A percentile compares a stretch with the other conserved stretches of the same genome.
Evolutionary conservation across 2,888 invertebrate genomes (phyloP).

Genomic region (Papilio protenor): DNA sequence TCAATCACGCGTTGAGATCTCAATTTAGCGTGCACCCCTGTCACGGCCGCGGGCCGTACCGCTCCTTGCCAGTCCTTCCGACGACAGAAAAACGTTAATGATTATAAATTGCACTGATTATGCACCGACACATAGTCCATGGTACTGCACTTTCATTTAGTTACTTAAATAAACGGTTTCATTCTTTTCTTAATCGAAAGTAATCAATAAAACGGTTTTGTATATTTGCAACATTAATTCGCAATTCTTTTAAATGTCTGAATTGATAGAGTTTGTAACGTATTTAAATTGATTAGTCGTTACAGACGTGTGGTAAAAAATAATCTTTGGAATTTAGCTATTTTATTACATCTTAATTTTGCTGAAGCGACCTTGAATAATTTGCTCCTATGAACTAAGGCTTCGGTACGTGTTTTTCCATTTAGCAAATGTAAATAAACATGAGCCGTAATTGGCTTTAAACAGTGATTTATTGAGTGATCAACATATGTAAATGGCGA

Average conservation of each 20-base stretch:
- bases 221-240: background rate
- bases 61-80: conserved; percentile 55
- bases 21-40: conserved; percentile 76
- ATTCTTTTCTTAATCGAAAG: conserved; percentile 48
- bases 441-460: conserved; percentile 29
- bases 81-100: conserved; percentile 72
- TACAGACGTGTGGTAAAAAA: conserved; percentile 10
- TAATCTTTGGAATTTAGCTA: background rate
- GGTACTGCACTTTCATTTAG: conserved; percentile 64
- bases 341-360: background rate
- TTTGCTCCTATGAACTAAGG: conserved; percentile 23
- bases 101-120: conserved; percentile 79
- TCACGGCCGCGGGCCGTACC: conserved; percentile 52
- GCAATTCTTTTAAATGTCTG: background rate
- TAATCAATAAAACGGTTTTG: conserved; percentile 23
- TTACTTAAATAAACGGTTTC: conserved; percentile 52
- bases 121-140: conserved; percentile 62
- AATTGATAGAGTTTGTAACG: conserved; percentile 14
- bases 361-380: conserved; percentile 7
- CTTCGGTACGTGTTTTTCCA: conserved; percentile 29
- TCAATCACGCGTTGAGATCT: conserved; percentile 81
- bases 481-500: conserved; percentile 38
- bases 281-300: background rate
- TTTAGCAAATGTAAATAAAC: conserved; percentile 33
- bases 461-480: conserved; percentile 39